Evolutionary conservation across 2,113 vertebrate species (phyloP).

Genomic region (Opisthocomus hoazin): DNA sequence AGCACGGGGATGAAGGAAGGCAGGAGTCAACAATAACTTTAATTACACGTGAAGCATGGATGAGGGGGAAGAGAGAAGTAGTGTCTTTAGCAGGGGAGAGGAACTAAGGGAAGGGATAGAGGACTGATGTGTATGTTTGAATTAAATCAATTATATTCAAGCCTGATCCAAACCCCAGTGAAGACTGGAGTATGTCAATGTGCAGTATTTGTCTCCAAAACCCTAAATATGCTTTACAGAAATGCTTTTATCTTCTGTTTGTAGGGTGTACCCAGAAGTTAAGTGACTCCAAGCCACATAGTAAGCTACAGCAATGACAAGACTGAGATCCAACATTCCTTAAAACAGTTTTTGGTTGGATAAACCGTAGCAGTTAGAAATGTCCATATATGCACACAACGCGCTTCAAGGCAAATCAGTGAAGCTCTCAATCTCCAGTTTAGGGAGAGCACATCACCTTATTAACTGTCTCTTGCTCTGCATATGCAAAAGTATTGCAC

Average conservation of each 20-base stretch:
- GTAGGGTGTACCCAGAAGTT: background rate
- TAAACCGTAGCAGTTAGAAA: background rate
- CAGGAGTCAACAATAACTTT: background rate
- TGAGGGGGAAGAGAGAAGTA: background rate
- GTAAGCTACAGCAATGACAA: background rate
- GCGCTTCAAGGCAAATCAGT: background rate
- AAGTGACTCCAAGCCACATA: background rate
- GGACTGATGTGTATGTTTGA: background rate
- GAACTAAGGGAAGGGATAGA: background rate
- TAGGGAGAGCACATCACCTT: background rate
- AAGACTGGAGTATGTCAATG: background rate
- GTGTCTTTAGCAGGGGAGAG: background rate
- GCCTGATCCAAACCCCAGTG: background rate
- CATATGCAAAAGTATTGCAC: background rate
- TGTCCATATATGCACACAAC: constrained; percentile 5
- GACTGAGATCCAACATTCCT: background rate
- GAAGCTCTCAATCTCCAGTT: background rate
- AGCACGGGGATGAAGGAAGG: background rate
- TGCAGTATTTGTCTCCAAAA: background rate
- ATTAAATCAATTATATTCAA: background rate
- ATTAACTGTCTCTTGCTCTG: background rate
- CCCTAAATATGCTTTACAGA: background rate
- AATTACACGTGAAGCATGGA: background rate
- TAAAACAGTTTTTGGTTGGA: background rate
- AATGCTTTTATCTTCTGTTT: background rate